These are phyloP conservation scores for Toxonevra muliebris DNA, from an alignment of 2,888 invertebrate genomes.

Conservation along the genomic window DNA sequence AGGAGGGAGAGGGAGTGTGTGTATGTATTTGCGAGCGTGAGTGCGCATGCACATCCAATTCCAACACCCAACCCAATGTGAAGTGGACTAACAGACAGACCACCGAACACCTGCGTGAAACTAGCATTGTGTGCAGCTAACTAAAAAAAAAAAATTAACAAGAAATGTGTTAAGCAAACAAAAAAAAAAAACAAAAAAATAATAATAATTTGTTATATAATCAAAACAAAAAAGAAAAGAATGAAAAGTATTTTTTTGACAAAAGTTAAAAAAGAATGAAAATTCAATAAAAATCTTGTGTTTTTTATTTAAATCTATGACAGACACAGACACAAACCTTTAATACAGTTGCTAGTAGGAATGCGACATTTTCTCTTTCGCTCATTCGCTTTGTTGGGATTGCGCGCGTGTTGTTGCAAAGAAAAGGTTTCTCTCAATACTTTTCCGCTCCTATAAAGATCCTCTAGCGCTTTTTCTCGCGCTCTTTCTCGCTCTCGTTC, in stretches of 20 bases:
- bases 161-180: slow-evolving; percentile 37
- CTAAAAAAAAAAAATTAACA: slow-evolving; percentile 14
- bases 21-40: slow-evolving; percentile 7
- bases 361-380: too few relatives aligned
- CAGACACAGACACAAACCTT: too few relatives aligned
- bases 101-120: slow-evolving; percentile 14
- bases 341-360: too few relatives aligned
- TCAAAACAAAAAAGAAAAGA: slow-evolving; percentile 28
- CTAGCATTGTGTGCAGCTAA: slow-evolving; percentile 17
- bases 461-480: too few relatives aligned
- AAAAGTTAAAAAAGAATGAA: slow-evolving; percentile 17
- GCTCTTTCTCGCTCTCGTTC: too few relatives aligned
- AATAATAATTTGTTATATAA: slow-evolving; percentile 36
- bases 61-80: slow-evolving; percentile 16
- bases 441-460: too few relatives aligned
- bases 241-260: slow-evolving; percentile 30
- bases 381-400: too few relatives aligned
- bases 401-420: too few relatives aligned
- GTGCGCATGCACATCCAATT: slow-evolving; percentile 10
- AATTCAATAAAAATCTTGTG: slow-evolving; percentile 30
- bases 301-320: slow-evolving; percentile 23
- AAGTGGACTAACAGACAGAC: slow-evolving; percentile 14
- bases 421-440: too few relatives aligned
- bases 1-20: slow-evolving; percentile 20
- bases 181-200: slow-evolving; percentile 31